Evolutionary conservation across 2,113 vertebrate species (phyloP).

Genomic region (Casuarius casuarius): DNA sequence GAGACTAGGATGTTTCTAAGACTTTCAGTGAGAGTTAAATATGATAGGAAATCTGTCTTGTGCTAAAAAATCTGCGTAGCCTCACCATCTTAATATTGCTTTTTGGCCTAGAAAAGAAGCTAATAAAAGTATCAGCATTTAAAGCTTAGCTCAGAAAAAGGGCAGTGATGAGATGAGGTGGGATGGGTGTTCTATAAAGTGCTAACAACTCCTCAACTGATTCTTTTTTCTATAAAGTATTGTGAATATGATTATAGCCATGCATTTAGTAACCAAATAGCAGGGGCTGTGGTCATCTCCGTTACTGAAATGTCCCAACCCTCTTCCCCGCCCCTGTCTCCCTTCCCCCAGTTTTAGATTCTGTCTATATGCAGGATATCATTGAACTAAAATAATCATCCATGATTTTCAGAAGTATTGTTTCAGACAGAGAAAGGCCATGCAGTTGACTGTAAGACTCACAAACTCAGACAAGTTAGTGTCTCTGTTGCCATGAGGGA

Average conservation of each 20-base stretch:
- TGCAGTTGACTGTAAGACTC: background rate
- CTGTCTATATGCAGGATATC: background rate
- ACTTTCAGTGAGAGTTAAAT: accelerated
- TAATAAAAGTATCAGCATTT: background rate
- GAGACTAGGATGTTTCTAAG: background rate
- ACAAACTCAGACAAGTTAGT: background rate
- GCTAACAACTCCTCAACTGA: background rate
- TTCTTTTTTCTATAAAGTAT: background rate
- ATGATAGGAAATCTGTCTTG: background rate
- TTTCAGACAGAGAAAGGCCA: background rate
- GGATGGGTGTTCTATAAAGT: background rate
- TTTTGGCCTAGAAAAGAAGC: background rate
- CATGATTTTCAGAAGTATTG: background rate
- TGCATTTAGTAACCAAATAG: background rate
- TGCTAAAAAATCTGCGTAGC: background rate
- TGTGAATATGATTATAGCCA: background rate
- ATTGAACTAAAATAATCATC: background rate
- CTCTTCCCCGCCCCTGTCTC: background rate
- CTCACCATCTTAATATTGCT: background rate
- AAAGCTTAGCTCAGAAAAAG: background rate
- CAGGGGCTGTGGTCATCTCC: background rate
- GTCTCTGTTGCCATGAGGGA: background rate
- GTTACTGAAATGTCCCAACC: background rate
- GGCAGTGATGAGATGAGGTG: background rate
- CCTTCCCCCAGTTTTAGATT: background rate